phyloP scores from a whole-genome alignment of 1,140 invertebrate genomes.

The Ericerus pela region DNA sequence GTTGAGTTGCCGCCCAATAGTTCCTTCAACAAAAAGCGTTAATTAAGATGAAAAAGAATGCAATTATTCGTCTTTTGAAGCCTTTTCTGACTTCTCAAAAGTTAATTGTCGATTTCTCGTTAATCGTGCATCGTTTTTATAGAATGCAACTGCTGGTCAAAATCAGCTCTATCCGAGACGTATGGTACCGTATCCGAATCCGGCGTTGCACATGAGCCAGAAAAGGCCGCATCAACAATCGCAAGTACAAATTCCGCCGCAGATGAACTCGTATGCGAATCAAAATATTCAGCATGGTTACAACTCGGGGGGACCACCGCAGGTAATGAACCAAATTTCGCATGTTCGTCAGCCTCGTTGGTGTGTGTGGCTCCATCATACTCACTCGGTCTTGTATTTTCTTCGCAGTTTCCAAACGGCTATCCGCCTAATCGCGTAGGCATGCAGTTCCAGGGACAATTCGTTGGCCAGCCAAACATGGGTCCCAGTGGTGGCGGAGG shows the following conservation, averaged over 20 bases:
- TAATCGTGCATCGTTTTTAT: background rate
- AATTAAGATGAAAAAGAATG: too few relatives aligned
- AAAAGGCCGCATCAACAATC: constrained; percentile 39
- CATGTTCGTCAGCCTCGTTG: too few relatives aligned
- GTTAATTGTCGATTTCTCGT: background rate
- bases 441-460: background rate
- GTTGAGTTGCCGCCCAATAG: too few relatives aligned
- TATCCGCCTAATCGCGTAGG: background rate
- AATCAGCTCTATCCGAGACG: constrained; percentile 40
- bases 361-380: background rate
- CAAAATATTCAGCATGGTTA: constrained; percentile 37
- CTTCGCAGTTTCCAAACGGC: background rate
- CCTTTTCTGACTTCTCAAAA: too few relatives aligned
- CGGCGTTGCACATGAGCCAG: constrained; percentile 64
- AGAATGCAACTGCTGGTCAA: background rate
- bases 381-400: too few relatives aligned
- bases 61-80: too few relatives aligned
- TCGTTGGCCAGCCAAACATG: background rate
- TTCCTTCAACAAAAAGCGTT: too few relatives aligned
- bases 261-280: constrained; percentile 22
- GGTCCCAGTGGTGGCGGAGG: background rate
- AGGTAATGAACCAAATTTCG: too few relatives aligned
- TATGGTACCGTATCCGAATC: constrained; percentile 61
- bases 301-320: constrained; percentile 33
- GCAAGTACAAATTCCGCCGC: constrained; percentile 34